Evolutionary conservation across 2,113 vertebrate genomes (phyloP).

Genomic region (Nipponia nippon): DNA sequence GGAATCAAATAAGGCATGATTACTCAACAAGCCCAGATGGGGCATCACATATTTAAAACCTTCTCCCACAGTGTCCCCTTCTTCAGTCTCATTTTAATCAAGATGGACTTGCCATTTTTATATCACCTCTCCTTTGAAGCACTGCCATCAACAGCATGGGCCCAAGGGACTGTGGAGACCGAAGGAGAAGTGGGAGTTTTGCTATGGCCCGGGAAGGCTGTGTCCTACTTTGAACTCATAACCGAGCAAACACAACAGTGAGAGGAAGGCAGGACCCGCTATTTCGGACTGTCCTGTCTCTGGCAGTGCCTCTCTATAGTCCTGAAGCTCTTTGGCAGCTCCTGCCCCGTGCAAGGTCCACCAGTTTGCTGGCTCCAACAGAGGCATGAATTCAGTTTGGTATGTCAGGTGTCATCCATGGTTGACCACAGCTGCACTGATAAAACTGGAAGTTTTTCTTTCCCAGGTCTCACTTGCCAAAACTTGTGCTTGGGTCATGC

Average conservation of each 20-base stretch:
- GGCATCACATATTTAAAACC: not conserved
- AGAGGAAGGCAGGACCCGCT: accelerated
- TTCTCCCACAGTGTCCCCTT: not conserved
- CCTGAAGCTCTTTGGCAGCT: not conserved
- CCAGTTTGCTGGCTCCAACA: not conserved
- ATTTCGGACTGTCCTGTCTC: accelerated
- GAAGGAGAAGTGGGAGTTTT: not conserved
- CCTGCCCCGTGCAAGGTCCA: not conserved
- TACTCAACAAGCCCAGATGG: not conserved
- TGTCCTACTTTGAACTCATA: not conserved
- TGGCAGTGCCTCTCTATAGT: not conserved
- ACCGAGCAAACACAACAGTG: accelerated
- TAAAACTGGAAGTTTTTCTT: not conserved
- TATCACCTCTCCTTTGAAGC: not conserved
- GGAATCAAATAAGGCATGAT: not conserved
- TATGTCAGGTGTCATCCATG: accelerated
- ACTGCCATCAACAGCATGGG: not conserved
- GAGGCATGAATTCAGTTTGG: not conserved
- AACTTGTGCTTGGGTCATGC: not conserved
- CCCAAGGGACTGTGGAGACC: not conserved
- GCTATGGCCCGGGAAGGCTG: not conserved
- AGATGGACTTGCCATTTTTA: not conserved
- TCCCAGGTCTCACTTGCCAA: not conserved
- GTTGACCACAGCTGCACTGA: not conserved
- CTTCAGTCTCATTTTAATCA: not conserved